Conservation (phyloP, 2,797 vertebrate genomes). For the Macropodus opercularis region DNA sequence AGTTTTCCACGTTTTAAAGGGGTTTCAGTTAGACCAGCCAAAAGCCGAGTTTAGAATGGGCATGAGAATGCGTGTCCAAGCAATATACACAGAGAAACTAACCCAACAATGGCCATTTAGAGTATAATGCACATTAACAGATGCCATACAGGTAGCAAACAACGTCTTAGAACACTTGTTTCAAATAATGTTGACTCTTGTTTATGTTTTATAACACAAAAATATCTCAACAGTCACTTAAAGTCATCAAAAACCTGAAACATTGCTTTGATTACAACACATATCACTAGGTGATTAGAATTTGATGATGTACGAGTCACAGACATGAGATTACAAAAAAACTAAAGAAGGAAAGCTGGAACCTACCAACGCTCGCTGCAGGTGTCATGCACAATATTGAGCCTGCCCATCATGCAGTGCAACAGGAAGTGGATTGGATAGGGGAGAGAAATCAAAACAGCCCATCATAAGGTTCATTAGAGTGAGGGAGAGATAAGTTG, state of each 20-base stretch:
- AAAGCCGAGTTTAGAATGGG: constrained; percentile 69
- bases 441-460: constrained; percentile 98
- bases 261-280: neutral
- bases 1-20: constrained; percentile 36
- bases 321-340: constrained; percentile 65
- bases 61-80: constrained; percentile 47
- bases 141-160: constrained; percentile 21
- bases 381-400: constrained; percentile 99
- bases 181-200: constrained; percentile 31
- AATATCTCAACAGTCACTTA: constrained; percentile 37
- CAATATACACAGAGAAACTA: constrained; percentile 38
- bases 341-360: constrained; percentile 91
- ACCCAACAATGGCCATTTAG: constrained; percentile 25
- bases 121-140: constrained; percentile 25
- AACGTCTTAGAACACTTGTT: constrained; percentile 35
- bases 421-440: constrained; percentile 98
- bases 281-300: constrained; percentile 6
- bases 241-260: constrained; percentile 60
- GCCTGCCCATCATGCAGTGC: constrained; percentile 99
- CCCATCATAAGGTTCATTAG: constrained; percentile 93
- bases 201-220: constrained; percentile 30
- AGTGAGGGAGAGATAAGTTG: constrained; percentile 81
- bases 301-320: constrained; percentile 63
- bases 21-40: constrained; percentile 69
- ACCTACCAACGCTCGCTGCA: constrained; percentile 99